Evolutionary conservation across 2,888 invertebrate genomes (phyloP).

Genomic region (Tinea pellionella): DNA sequence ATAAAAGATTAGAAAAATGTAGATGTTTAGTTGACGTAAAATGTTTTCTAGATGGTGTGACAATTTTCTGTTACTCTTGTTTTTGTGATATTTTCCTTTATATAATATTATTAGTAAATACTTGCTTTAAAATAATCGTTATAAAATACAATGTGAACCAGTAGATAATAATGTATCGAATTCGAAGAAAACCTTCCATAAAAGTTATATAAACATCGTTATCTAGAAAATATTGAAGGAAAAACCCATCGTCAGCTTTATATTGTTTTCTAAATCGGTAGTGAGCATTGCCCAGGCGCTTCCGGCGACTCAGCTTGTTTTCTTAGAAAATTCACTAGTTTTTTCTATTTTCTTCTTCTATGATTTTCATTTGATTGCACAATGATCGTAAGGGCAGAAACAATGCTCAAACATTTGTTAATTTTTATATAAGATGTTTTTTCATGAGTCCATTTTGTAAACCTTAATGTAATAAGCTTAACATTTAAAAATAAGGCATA

Average conservation of each 20-base stretch:
- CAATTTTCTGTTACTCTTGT: no score
- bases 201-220: conserved; percentile 45
- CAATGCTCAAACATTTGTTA: no score
- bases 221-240: conserved; percentile 46
- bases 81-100: no score
- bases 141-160: conserved; percentile 2
- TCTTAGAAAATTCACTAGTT: conserved; percentile 38
- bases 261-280: conserved; percentile 60
- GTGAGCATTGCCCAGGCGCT: conserved; percentile 44
- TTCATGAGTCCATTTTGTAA: no score
- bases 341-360: conserved; percentile 21
- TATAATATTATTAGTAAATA: not conserved
- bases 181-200: conserved; percentile 14
- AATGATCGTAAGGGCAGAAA: not conserved
- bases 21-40: no score
- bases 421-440: no score
- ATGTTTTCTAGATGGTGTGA: no score
- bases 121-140: no score
- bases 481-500: no score
- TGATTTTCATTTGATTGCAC: conserved; percentile 30
- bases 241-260: conserved; percentile 45
- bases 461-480: no score
- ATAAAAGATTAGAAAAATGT: no score
- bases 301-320: conserved; percentile 51
- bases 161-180: conserved; percentile 4